phyloP scores from a whole-genome alignment of 2,113 vertebrate genomes.

The Triplophysa dalaica region DNA sequence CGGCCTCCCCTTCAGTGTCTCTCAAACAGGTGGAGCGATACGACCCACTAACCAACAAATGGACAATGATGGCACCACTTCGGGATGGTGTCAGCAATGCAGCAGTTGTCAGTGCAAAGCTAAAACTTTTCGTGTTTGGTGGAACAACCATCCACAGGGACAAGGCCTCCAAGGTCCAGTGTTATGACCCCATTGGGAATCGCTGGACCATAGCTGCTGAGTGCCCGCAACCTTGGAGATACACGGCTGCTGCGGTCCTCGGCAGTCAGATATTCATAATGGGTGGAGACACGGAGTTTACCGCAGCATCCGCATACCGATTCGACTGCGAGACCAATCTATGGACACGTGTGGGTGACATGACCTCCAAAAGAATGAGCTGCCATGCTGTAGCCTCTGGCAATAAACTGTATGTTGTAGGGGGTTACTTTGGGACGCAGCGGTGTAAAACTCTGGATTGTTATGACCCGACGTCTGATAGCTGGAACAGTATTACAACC shows the following conservation, averaged over 20 bases:
- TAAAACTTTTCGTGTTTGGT: constrained; percentile 92
- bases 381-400: constrained; percentile 91
- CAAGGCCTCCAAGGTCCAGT: constrained; percentile 92
- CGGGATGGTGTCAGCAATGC: constrained; percentile 92
- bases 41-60: constrained; percentile 84
- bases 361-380: constrained; percentile 96
- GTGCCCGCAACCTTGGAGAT: constrained; percentile 93
- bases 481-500: constrained; percentile 91
- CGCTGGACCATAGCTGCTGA: constrained; percentile 88
- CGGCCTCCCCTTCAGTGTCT: constrained; percentile 89
- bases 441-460: constrained; percentile 94
- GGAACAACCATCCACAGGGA: constrained; percentile 90
- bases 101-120: constrained; percentile 88
- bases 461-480: constrained; percentile 89
- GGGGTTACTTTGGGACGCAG: constrained; percentile 94
- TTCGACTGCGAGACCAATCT: constrained; percentile 90
- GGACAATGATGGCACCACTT: constrained; percentile 91
- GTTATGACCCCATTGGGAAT: constrained; percentile 85
- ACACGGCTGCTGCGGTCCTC: constrained; percentile 87
- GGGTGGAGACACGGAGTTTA: constrained; percentile 94
- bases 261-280: constrained; percentile 98
- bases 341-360: constrained; percentile 92
- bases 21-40: constrained; percentile 93
- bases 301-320: constrained; percentile 88
- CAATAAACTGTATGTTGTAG: constrained; percentile 94